Evolutionary conservation across 2,113 vertebrate species (phyloP), one percentile per base, ranked within the genome.

Genomic region (Centrocercus urophasianus): DNA sequence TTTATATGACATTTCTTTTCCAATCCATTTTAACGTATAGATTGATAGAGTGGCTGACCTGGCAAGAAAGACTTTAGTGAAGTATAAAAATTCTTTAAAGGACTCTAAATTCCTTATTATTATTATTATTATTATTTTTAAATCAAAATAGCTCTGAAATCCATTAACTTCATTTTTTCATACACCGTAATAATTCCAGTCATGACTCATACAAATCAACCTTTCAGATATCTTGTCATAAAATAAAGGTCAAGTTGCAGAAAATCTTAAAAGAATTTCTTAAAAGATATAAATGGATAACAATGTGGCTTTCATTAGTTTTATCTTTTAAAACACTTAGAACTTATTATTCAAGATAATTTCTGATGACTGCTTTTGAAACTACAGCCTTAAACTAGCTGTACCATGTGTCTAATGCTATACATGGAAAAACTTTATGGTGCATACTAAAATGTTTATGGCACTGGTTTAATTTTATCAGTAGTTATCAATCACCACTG

Each of bases 191-290:
- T 93, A 97, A 97, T 97, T 97, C 96, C 43, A 88, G 50, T 47
- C 95, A 27, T 98, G 98, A 98, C 91, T 98, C 97, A 97, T 67
- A 96, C 71, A 97, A 94, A 97, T 97, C 97, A 97, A 88, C 78
- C 67, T 96, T 97, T 98, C 94, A 97, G 90, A 64, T 91, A 93
- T 66, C 95, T 95, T 97, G 92, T 97, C 83, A 77, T 97, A 97
- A 97, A 97, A 96, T 96, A 97, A 98, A 98, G 97, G 92, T 96
- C 96, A 97, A 97, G 73, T 93, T 91, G 86, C 70, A 92, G 78
- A 97, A 96, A 90, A 81, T 67, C 82, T 94, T 95, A 88, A 60
- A 47, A 95, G 43, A 95, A 91, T 93, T 97, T 96, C 92, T 86
- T 92, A 88, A 96, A 95, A 72, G 96, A 82, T 95, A 95, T 94